Evolutionary conservation across 1,140 invertebrate genomes (phyloP).

Genomic region (Ostrea edulis): DNA sequence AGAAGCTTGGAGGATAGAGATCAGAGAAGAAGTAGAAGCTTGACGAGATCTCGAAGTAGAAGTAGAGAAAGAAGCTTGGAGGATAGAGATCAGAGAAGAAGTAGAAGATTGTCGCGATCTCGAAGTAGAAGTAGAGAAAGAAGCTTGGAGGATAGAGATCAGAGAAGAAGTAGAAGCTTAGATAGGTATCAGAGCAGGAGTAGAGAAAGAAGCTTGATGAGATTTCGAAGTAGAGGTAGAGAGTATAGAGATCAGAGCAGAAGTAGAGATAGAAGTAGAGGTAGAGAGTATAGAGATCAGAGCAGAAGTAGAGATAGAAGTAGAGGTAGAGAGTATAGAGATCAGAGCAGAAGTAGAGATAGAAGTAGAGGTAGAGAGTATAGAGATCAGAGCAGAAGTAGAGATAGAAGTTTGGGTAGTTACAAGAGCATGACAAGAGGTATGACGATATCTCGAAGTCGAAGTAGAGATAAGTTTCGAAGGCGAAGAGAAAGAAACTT

Average conservation of each 20-base stretch:
- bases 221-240: neutral
- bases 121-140: neutral
- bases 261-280: constrained; percentile 15
- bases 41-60: neutral
- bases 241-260: neutral
- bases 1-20: neutral
- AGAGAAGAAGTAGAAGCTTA: neutral
- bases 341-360: neutral
- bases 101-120: too few relatives aligned
- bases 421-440: neutral
- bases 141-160: neutral
- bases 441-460: neutral
- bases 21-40: neutral
- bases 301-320: constrained; percentile 25
- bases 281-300: neutral
- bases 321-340: neutral
- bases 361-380: neutral
- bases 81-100: neutral
- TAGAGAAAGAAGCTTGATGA: neutral
- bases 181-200: neutral
- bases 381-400: neutral
- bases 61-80: neutral
- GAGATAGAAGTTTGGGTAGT: neutral
- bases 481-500: neutral
- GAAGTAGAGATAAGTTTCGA: neutral